Conservation (phyloP, 2,113 vertebrate species). For the Danionella cerebrum region DNA sequence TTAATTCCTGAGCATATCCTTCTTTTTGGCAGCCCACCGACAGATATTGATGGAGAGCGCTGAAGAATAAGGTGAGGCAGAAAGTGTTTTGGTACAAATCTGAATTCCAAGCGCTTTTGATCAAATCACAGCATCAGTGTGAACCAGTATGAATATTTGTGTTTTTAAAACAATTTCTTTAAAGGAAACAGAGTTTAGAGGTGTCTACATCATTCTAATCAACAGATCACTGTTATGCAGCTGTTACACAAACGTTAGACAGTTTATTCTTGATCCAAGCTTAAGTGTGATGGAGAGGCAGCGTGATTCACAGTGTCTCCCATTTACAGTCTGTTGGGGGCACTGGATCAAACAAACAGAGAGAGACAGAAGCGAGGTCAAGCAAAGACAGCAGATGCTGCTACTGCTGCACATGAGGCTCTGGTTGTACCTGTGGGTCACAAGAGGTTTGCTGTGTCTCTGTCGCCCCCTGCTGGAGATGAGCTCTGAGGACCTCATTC, state of each 20-base stretch:
- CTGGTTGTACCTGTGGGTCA: constrained; percentile 6
- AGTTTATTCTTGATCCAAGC: background rate
- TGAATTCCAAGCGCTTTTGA: constrained; percentile 24
- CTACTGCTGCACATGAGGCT: background rate
- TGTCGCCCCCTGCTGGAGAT: constrained; percentile 47
- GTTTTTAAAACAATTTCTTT: no score
- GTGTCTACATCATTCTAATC: no score
- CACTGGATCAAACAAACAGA: constrained; percentile 1
- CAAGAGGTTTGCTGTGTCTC: constrained; percentile 23
- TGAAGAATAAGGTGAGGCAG: constrained; percentile 17
- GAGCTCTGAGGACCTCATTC: no score
- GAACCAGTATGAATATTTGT: no score
- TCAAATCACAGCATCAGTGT: constrained; percentile 18
- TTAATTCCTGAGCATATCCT: constrained; percentile 41
- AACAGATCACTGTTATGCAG: no score
- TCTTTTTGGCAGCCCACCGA: constrained; percentile 41
- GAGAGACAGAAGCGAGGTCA: constrained; percentile 11
- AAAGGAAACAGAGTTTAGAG: no score
- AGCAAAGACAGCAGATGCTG: background rate
- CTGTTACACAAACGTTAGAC: no score
- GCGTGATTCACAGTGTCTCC: background rate
- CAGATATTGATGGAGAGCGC: constrained; percentile 38
- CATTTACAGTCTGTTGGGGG: constrained; percentile 10
- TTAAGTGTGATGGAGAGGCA: background rate
- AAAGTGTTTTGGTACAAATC: constrained; percentile 13